phyloP scores from a whole-genome alignment of 2,797 vertebrate species.

The Muscicapa comitata region DNA sequence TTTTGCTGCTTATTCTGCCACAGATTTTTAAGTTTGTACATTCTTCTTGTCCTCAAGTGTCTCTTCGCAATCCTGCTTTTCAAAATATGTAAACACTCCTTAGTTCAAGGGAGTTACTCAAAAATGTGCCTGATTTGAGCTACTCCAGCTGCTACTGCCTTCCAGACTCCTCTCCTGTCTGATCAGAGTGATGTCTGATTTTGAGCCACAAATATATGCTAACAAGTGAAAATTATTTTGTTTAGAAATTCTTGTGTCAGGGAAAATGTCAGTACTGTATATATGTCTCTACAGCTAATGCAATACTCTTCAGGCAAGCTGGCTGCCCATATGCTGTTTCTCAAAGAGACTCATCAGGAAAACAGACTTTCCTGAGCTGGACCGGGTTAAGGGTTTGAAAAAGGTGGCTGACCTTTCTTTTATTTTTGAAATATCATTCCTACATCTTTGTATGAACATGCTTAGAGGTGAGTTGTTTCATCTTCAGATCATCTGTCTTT shows the following conservation, averaged over 20 bases:
- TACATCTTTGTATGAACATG: background rate
- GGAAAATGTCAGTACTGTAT: background rate
- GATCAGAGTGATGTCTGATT: background rate
- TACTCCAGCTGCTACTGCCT: constrained; percentile 39
- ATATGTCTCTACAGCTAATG: background rate
- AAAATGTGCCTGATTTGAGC: constrained; percentile 46
- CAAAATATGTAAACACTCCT: constrained; percentile 53
- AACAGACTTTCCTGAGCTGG: background rate
- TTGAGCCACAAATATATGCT: background rate
- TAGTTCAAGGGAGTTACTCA: constrained; percentile 42
- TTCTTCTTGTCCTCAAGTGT: constrained; percentile 55
- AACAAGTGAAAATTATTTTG: constrained; percentile 5
- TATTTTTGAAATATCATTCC: background rate
- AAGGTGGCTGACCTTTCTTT: background rate
- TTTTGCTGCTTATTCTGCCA: background rate
- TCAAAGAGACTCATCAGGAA: background rate
- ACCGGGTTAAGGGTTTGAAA: background rate
- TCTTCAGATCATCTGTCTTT: background rate
- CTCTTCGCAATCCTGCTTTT: constrained; percentile 13
- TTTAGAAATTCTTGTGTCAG: constrained; percentile 15
- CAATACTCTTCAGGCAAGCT: background rate
- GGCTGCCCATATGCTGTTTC: background rate
- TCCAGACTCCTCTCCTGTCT: background rate
- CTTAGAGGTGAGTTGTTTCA: background rate
- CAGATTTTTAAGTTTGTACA: constrained; percentile 16